Percentiles rank a stretch among this genome's conserved stretches.
Conservation (phyloP, 2,797 vertebrate species). For the Oceanodroma leucorhoa region DNA sequence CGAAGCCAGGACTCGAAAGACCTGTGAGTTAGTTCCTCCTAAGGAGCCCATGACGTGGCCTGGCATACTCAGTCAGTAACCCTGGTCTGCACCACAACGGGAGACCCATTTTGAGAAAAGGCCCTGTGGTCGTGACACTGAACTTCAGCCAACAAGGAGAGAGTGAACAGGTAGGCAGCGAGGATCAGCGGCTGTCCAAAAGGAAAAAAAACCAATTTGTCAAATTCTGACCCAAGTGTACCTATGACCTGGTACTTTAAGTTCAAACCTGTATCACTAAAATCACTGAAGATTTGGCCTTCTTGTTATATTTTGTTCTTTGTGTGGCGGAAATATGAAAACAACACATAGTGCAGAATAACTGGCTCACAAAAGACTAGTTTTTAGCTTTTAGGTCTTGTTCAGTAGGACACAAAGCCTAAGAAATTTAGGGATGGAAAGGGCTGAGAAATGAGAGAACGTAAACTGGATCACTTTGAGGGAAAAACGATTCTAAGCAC, state of each 20-base stretch:
- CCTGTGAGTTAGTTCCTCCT: not conserved
- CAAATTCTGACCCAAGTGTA: not conserved
- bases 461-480: not conserved
- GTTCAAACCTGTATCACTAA: not conserved
- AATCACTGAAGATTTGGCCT: not conserved
- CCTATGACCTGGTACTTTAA: not conserved
- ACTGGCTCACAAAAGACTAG: not conserved
- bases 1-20: fast-evolving
- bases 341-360: not conserved
- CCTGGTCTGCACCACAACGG: fast-evolving
- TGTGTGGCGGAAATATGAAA: not conserved
- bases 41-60: not conserved
- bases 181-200: not conserved
- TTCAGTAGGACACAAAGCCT: not conserved
- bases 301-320: not conserved
- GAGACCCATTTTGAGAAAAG: not conserved
- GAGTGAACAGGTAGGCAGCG: not conserved
- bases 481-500: not conserved
- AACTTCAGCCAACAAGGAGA: not conserved
- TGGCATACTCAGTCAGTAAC: not conserved
- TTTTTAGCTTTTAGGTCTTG: not conserved
- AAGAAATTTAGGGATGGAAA: not conserved
- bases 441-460: not conserved
- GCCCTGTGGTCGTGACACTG: fast-evolving
- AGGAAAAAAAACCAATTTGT: not conserved